Conservation (phyloP, 2,113 vertebrate genomes). For the Alligator mississippiensis region DNA sequence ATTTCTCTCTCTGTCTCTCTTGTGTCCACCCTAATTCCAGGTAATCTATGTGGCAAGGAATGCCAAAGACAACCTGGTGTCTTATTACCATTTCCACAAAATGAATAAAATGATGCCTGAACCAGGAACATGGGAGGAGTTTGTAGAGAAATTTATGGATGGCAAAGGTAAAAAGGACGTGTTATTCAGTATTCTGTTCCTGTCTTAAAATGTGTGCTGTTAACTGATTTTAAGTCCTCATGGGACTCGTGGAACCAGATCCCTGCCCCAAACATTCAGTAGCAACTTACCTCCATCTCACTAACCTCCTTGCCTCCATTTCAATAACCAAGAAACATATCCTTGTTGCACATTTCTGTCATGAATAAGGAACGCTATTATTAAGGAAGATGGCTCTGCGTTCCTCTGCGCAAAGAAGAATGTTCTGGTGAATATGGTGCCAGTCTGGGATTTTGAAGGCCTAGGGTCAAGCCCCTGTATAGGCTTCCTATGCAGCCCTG, state of each 20-base stretch:
- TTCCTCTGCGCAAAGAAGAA: background rate
- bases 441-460: background rate
- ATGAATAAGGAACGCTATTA: too few relatives aligned
- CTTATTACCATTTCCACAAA: constrained; percentile 87
- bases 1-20: background rate
- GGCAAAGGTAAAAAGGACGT: constrained; percentile 75
- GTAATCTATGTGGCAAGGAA: constrained; percentile 88
- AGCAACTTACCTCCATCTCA: background rate
- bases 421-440: background rate
- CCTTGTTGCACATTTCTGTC: background rate
- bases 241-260: background rate
- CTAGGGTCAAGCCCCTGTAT: background rate
- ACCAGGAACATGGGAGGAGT: constrained; percentile 83
- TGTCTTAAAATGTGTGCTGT: background rate
- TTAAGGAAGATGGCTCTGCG: background rate
- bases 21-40: constrained; percentile 56
- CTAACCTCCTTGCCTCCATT: background rate
- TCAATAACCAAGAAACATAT: background rate
- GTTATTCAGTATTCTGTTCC: background rate
- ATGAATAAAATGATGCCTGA: constrained; percentile 83
- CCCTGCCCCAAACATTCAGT: background rate
- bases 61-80: constrained; percentile 87
- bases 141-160: constrained; percentile 77
- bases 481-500: background rate
- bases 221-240: background rate